Base-by-base conservation (phyloP, 2,113 vertebrate genomes). In the Ranitomeya variabilis region DNA sequence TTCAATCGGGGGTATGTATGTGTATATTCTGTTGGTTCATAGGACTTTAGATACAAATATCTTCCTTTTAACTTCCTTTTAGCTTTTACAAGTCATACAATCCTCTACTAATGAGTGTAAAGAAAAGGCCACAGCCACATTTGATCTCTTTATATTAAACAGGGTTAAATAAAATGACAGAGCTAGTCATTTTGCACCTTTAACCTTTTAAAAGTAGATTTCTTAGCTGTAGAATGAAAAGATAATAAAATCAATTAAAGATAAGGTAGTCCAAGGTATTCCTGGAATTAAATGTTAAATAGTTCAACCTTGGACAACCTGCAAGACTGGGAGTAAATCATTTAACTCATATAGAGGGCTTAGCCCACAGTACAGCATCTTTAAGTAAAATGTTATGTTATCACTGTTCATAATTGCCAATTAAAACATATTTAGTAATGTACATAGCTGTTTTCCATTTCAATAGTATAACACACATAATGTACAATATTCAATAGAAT, bases 211-310 rank as follows among this genome's bases (percentile, higher is more conserved):
- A 89, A 85, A 89, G 87, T 79, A 89, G 73, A 85, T 89, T 85
- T 85, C 54, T 89, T 85, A 79, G 64, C 81, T 85, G 73, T 85
- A 84, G 60, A 76, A 79, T 66, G 57, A 85, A 85, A 85, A 85
- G 81, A 83, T 85, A 89, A 85, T 89, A 85, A 89, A 89, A 89
- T 85, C 87, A 89, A 85, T 89, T 89, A 85, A 85, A 67, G 80
- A 69, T 69, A 78, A 66, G 73, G 62, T 89, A 83, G 87, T 76
- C 73, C 87, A 85, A 89, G 73, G 55, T 85, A 62, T 89, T 85
- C 87, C 87, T 80, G 82, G 87, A 89, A 89, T 89, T 26, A 85
- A 89, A 89, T 84, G 87, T 89, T 89, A 89, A 89, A 85, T 83
- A 89, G 73, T 31, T 59, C 76, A 89, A 84, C 87, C 87, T 89